phyloP scores from a whole-genome alignment of 1,140 invertebrate species.

The Drosophila ananassae region DNA sequence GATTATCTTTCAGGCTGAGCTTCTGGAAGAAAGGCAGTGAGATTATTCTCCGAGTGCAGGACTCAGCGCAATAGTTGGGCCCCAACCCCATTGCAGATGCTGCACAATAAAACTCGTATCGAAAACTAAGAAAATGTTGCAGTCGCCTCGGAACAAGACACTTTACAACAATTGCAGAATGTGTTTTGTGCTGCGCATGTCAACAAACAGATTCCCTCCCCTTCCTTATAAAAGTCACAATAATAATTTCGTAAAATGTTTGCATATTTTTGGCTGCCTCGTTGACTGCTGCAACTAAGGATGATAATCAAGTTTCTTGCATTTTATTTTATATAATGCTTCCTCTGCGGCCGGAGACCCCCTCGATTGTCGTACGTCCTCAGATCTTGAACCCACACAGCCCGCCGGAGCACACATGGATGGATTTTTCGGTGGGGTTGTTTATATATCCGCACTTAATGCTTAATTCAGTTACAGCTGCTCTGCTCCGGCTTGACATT shows the following conservation, averaged over 20 bases:
- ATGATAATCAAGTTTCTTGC: conserved; percentile 44
- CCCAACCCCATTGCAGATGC: conserved; percentile 65
- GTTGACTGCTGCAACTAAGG: conserved; percentile 14
- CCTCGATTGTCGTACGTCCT: conserved; percentile 19
- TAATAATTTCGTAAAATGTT: conserved; percentile 77
- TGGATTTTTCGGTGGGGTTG: conserved; percentile 73
- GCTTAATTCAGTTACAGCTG: conserved; percentile 81
- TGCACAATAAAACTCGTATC: conserved; percentile 63
- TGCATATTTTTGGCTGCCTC: conserved; percentile 63
- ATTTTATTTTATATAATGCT: conserved; percentile 82
- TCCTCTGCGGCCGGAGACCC: conserved; percentile 68
- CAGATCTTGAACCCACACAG: conserved; percentile 35
- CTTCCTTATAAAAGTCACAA: conserved; percentile 74
- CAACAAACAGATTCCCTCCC: conserved; percentile 54
- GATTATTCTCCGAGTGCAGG: neutral
- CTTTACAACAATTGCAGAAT: conserved; percentile 67
- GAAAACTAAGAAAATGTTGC: conserved; percentile 55
- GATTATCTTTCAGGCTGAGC: too few relatives aligned
- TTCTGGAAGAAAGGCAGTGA: neutral
- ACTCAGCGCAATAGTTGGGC: neutral
- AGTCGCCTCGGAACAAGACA: conserved; percentile 57
- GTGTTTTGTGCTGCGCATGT: conserved; percentile 73
- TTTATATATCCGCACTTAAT: conserved; percentile 82
- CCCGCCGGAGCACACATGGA: conserved; percentile 37
- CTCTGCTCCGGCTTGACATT: conserved; percentile 52